Evolutionary conservation across 2,888 invertebrate species (phyloP).

Genomic region (Eristalis intricaria): DNA sequence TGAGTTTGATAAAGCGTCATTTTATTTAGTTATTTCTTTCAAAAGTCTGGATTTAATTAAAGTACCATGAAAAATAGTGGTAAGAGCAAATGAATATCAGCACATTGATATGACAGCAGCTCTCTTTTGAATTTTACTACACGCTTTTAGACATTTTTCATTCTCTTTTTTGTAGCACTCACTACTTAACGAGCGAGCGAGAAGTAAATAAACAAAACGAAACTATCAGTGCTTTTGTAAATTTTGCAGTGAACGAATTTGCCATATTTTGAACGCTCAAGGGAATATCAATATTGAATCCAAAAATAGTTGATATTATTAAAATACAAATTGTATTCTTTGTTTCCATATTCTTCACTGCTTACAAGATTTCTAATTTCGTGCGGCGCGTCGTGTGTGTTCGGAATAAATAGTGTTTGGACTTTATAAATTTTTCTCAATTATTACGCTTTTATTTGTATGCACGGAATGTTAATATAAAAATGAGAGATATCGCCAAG

Average conservation of each 20-base stretch:
- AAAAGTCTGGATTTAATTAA: background rate
- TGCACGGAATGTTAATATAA: constrained; percentile 1
- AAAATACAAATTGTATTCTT: background rate
- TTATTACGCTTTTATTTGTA: background rate
- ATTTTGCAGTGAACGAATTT: constrained; percentile 24
- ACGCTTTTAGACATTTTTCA: constrained; percentile 23
- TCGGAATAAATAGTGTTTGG: constrained; percentile 17
- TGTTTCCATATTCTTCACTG: background rate
- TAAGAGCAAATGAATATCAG: background rate
- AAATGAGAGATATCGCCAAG: background rate
- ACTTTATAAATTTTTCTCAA: background rate
- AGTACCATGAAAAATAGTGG: background rate
- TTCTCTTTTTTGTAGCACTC: constrained; percentile 9
- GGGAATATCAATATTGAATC: background rate
- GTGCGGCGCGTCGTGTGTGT: constrained; percentile 6
- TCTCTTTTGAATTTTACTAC: constrained; percentile 2
- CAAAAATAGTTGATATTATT: constrained; percentile 34
- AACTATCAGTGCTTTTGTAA: constrained; percentile 33
- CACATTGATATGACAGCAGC: constrained; percentile 12
- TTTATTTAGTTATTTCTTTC: background rate
- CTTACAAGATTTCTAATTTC: background rate
- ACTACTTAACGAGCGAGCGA: constrained; percentile 36
- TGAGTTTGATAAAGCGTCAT: background rate
- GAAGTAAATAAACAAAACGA: constrained; percentile 61
- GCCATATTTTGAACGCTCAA: constrained; percentile 21